Evolutionary conservation across 35 echinoderm and acorn worm genomes (phyloP), one percentile per base, ranked within the genome.

Genomic region (Chiridota heheva): DNA sequence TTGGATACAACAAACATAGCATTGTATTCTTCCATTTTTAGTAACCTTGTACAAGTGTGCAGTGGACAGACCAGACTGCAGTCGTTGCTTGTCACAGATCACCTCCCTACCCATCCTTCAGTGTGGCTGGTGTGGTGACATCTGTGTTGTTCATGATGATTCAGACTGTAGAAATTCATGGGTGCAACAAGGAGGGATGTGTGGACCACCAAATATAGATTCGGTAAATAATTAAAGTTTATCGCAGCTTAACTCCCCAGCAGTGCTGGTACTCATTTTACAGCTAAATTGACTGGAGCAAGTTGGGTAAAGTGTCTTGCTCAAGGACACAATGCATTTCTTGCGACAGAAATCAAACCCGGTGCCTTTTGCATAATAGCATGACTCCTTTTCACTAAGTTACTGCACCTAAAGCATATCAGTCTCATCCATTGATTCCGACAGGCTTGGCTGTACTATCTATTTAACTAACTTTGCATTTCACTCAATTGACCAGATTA

Each of bases 11-110:
- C n/a, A n/a, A 60, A 60, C 57, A 5, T 60, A 30, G 32, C 58
- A 60, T 7, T 13, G n/a, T 5, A 7, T 30, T 30, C 0, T 60
- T 30, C 32, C 63, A 5, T 66, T 55, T 40, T 36, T 40, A 87
- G 84, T 87, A 20, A 60, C 30, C 29, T 36, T 87, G 7, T 87
- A 78, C 84, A 87, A 87, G 18, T 87, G 84, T 69, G 73, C 63
- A n/a, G 42, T 68, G 25, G 7, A 57, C 5, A 58, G 84, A 65
- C 84, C 84, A 66, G 84, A 87, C 84, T 87, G 84, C 73, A 87
- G 84, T 29, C 84, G 84, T 24, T 87, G 84, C 47, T 26, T 87
- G 5, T 87, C 73, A 46, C 34, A 60, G 28, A 22, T 10, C 35
- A 87, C 84, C 3, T 58, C 84, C n/a, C 30, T 20, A 0, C 40